Evolutionary conservation across 1,140 invertebrate genomes (phyloP).

Genomic region (Magallana ariakensis): DNA sequence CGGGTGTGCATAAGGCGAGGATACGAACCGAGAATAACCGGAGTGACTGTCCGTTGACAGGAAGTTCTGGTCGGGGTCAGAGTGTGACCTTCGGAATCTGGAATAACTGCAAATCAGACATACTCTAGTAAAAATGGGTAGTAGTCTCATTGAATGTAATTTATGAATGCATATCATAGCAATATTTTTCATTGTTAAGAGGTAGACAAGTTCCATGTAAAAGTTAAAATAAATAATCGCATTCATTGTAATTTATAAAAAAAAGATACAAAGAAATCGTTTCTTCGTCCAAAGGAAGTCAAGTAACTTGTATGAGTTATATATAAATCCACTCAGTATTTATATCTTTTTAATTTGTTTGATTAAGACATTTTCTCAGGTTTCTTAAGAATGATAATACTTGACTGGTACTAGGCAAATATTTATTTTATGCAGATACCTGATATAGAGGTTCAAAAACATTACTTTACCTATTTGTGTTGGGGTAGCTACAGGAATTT

Average conservation of each 20-base stretch:
- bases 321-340: neutral
- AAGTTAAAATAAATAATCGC: too few relatives aligned
- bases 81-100: slow-evolving; percentile 55
- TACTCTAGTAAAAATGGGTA: too few relatives aligned
- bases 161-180: too few relatives aligned
- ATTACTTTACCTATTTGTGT: neutral
- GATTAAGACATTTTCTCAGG: neutral
- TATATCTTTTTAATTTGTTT: slow-evolving; percentile 12
- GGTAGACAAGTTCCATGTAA: too few relatives aligned
- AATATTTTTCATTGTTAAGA: too few relatives aligned
- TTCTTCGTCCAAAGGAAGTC: too few relatives aligned
- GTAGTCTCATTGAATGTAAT: too few relatives aligned
- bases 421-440: neutral
- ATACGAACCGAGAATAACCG: slow-evolving; percentile 49
- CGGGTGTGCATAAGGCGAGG: slow-evolving; percentile 57
- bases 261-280: too few relatives aligned
- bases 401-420: neutral
- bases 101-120: neutral
- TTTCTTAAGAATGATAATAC: slow-evolving; percentile 2
- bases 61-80: slow-evolving; percentile 57
- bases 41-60: slow-evolving; percentile 54
- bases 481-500: slow-evolving; percentile 30
- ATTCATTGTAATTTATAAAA: too few relatives aligned
- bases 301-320: neutral
- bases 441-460: neutral